Conservation (phyloP, 2,113 vertebrate species). For the Passer domesticus region DNA sequence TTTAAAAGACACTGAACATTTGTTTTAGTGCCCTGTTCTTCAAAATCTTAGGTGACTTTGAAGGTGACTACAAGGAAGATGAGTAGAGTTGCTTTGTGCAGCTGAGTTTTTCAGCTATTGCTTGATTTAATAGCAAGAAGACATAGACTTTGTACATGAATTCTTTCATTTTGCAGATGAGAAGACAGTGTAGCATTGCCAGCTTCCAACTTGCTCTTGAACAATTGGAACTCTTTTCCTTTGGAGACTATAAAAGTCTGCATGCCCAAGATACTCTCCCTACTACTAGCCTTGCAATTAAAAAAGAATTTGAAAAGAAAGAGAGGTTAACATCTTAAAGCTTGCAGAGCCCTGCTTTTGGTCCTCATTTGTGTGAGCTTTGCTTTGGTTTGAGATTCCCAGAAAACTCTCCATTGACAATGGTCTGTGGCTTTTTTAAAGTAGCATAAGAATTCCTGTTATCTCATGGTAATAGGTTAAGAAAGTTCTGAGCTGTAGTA, state of each 20-base stretch:
- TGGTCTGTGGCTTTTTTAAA: background rate
- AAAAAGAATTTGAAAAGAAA: slow-evolving; percentile 5
- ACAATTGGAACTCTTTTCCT: background rate
- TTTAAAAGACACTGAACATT: slow-evolving; percentile 53
- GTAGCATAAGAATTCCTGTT: background rate
- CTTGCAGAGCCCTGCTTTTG: background rate
- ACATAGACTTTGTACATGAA: background rate
- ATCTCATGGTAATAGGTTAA: background rate
- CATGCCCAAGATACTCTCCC: background rate
- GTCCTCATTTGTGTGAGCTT: background rate
- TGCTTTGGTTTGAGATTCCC: background rate
- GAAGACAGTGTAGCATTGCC: background rate
- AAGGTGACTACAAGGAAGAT: slow-evolving; percentile 49
- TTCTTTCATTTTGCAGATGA: slow-evolving; percentile 4
- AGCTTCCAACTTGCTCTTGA: background rate
- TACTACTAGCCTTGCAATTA: slow-evolving; percentile 2
- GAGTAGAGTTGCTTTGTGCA: background rate
- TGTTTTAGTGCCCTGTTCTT: slow-evolving; percentile 40
- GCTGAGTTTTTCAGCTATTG: slow-evolving; percentile 11
- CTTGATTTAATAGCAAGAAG: slow-evolving; percentile 23
- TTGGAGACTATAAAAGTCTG: background rate
- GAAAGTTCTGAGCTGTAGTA: background rate
- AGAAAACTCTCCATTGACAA: background rate
- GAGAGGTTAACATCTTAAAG: background rate
- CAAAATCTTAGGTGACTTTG: slow-evolving; percentile 39